Evolutionary conservation across 2,797 vertebrate species (phyloP), one percentile per base, ranked within the genome.

Genomic region (Sebastes matsubarae): DNA sequence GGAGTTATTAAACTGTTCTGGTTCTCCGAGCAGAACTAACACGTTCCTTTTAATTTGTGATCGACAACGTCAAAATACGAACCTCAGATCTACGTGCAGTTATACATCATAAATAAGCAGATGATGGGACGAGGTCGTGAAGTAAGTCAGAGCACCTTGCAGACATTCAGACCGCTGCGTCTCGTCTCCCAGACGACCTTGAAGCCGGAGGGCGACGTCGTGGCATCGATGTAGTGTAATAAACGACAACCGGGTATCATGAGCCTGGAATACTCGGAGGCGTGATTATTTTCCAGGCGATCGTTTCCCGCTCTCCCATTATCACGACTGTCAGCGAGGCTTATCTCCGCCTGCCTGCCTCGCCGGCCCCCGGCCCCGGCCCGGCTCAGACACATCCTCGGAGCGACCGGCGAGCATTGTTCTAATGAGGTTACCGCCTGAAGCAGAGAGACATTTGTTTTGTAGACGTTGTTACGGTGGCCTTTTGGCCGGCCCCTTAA

Each of bases 401-500:
- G 25, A 92, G 89, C 77, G 81, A 71, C 79, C 76, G 58, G 79
- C 4, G 71, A 38, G 81, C 91, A 90, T 94, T 91, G 89, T 85
- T 88, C 73, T 92, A 94, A 94, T 89, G 91, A 94, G 88, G 82
- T 83, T 86, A 84, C 52, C 83, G 90, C 91, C 85, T 72, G 70
- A 72, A 87, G 92, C 85, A 79, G 72, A 85, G 72, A 54, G 72
- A 54, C 72, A 86, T 89, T 90, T 89, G 87, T 92, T 93, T 89
- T 79, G 75, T 67, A 88, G 83, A 85, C 52, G 74, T 84, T 87
- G 75, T 91, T 91, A 85, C 73, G 76, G 81, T 90, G 93, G 89
- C 92, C 91, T 93, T 93, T 95, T 91, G 85, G 77, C 84, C 57
- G 30, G 81, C 83, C 88, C 81, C 88, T 88, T 94, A 92, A 95